Conservation (phyloP, 2,888 invertebrate species). For the Megamerina dolium region DNA sequence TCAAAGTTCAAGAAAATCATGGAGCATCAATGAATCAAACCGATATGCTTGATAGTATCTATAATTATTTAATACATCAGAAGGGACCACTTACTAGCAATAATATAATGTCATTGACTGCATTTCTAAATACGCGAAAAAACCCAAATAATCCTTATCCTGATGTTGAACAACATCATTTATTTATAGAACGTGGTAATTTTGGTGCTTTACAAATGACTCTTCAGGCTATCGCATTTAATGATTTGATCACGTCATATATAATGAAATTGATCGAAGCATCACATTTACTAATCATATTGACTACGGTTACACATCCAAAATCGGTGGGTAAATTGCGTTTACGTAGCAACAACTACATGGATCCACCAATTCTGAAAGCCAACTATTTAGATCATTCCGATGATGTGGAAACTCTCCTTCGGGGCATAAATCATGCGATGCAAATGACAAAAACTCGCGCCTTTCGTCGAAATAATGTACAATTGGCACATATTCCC, state of each 20-base stretch:
- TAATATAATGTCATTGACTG: slow-evolving; percentile 46
- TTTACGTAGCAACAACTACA: slow-evolving; percentile 54
- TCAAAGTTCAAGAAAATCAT: slow-evolving; percentile 43
- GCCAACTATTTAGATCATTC: slow-evolving; percentile 58
- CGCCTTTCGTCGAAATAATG: slow-evolving; percentile 43
- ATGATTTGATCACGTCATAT: slow-evolving; percentile 7
- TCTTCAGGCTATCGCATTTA: slow-evolving; percentile 12
- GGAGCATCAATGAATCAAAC: slow-evolving; percentile 26
- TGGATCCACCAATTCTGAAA: slow-evolving; percentile 56
- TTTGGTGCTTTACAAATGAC: slow-evolving; percentile 31
- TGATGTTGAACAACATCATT: slow-evolving; percentile 51
- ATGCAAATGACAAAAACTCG: slow-evolving; percentile 46
- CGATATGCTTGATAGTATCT: slow-evolving; percentile 32
- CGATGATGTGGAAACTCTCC: slow-evolving; percentile 53
- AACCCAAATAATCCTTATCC: slow-evolving; percentile 47
- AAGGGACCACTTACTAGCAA: slow-evolving; percentile 23
- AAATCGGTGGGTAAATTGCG: slow-evolving; percentile 55
- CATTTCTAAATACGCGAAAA: slow-evolving; percentile 52
- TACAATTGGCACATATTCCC: slow-evolving; percentile 24
- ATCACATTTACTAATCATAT: slow-evolving; percentile 37
- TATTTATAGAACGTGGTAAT: slow-evolving; percentile 27
- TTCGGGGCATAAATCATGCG: slow-evolving; percentile 47
- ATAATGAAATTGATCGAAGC: slow-evolving; percentile 15
- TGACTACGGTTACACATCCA: slow-evolving; percentile 49
- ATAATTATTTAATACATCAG: slow-evolving; percentile 44